A percentile compares a stretch with the other conserved stretches of the same genome.
These are phyloP conservation scores for Apantesis nais DNA, from an alignment of 2,888 invertebrate genomes.

Conservation along the genomic window DNA sequence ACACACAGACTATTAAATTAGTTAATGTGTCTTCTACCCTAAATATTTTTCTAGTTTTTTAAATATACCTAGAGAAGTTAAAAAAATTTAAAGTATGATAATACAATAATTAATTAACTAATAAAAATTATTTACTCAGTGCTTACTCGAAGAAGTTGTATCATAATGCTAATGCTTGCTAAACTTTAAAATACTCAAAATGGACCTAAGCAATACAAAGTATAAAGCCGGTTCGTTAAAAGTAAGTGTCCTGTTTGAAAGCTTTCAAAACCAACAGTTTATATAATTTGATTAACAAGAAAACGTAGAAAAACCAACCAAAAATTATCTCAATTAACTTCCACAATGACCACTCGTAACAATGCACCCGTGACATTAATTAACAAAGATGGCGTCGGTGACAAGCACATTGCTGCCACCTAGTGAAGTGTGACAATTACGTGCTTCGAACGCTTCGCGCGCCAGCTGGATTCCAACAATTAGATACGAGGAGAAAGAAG, in stretches of 20 bases:
- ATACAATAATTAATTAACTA: no score
- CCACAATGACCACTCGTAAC: constrained; percentile 52
- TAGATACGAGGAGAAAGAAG: constrained; percentile 37
- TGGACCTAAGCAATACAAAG: neutral
- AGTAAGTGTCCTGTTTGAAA: neutral
- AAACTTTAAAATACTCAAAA: neutral
- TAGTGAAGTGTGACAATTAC: constrained; percentile 65
- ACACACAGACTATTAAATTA: neutral
- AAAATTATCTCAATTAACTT: constrained; percentile 55
- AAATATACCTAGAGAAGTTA: no score
- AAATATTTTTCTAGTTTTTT: neutral
- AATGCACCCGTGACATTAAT: constrained; percentile 67
- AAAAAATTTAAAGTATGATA: no score
- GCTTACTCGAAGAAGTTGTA: neutral
- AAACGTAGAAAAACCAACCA: constrained; percentile 23
- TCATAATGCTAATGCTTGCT: neutral
- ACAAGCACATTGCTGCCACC: constrained; percentile 57
- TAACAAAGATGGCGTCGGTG: constrained; percentile 52
- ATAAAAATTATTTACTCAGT: no score
- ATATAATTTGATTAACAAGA: neutral
- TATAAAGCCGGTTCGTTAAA: neutral
- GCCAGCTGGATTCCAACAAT: constrained; percentile 53
- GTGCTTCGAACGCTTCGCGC: constrained; percentile 56
- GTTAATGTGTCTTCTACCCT: neutral
- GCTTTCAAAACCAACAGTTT: neutral